Conservation (phyloP, 2,113 vertebrate species). For the Paramormyrops kingsleyae region DNA sequence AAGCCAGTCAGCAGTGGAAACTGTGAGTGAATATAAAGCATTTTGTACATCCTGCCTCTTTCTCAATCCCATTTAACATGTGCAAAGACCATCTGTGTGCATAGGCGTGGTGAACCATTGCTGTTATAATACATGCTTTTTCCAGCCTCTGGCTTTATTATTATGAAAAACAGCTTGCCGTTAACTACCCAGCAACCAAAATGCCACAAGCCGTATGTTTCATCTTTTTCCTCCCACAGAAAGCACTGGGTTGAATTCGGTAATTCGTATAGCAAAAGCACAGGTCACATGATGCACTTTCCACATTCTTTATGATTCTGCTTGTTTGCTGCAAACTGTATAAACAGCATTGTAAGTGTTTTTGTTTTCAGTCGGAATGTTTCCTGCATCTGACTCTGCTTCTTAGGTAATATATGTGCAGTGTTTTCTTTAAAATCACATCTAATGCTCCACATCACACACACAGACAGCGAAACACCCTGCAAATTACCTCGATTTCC, state of each 20-base stretch:
- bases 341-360: neutral
- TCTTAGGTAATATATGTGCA: neutral
- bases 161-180: slow-evolving; percentile 4
- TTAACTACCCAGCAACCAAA: neutral
- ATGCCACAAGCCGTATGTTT: neutral
- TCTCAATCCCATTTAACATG: neutral
- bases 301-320: neutral
- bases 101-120: neutral
- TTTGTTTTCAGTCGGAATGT: neutral
- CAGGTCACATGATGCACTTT: neutral
- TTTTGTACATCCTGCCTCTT: neutral
- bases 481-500: slow-evolving; percentile 1
- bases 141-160: neutral
- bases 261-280: neutral
- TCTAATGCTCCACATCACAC: neutral
- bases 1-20: neutral
- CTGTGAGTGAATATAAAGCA: neutral
- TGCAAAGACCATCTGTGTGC: neutral
- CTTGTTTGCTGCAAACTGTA: neutral
- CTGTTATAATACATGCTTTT: neutral
- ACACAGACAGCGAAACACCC: neutral
- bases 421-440: neutral
- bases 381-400: neutral
- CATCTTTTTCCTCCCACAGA: neutral
- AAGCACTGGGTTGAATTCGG: neutral